Conservation (phyloP, 2,113 vertebrate genomes). For the Gallinago media region DNA sequence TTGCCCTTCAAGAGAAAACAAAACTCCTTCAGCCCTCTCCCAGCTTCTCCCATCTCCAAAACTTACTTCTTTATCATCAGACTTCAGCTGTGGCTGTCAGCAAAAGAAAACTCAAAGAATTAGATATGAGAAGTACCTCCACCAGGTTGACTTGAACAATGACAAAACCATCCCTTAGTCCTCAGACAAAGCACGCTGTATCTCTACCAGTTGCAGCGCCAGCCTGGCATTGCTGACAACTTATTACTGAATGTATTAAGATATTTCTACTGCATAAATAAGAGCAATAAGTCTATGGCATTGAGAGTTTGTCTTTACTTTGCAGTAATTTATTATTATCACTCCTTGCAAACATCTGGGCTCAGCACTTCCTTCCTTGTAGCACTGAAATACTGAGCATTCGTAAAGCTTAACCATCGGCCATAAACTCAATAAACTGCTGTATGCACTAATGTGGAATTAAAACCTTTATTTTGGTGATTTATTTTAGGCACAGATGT, state of each 20-base stretch:
- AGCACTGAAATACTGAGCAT: conserved; percentile 64
- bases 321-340: conserved; percentile 80
- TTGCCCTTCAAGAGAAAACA: background rate
- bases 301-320: conserved; percentile 35
- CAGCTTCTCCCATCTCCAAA: background rate
- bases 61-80: background rate
- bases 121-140: background rate
- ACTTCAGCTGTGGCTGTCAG: background rate
- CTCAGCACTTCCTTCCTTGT: conserved; percentile 61
- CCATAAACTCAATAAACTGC: conserved; percentile 27
- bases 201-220: background rate
- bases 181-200: rapidly evolving
- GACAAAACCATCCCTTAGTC: background rate
- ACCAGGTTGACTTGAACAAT: background rate
- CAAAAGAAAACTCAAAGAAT: background rate
- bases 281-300: background rate
- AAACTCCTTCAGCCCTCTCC: background rate
- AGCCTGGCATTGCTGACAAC: background rate
- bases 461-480: conserved; percentile 42
- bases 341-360: conserved; percentile 73
- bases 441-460: conserved; percentile 6
- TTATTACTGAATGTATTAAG: background rate
- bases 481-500: conserved; percentile 15
- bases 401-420: background rate
- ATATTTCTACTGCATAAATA: conserved; percentile 22